These are phyloP conservation scores for Hoplostethus atlanticus DNA, from an alignment of 2,797 vertebrate species.

Conservation along the genomic window DNA sequence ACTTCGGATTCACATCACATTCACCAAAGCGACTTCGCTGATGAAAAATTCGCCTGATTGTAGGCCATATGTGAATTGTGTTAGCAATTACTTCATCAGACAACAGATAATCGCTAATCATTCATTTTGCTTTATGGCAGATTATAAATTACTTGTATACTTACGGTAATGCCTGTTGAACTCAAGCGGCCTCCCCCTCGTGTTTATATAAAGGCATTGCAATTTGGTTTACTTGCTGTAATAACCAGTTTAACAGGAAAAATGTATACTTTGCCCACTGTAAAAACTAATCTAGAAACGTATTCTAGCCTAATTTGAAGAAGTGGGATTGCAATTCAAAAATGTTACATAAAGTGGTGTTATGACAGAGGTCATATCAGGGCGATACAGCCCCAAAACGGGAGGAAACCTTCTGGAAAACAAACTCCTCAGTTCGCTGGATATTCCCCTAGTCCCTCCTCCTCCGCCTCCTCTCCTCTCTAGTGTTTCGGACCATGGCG, in stretches of 20 bases:
- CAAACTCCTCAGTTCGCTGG: conserved; percentile 13
- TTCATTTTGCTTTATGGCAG: background rate
- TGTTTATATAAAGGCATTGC: background rate
- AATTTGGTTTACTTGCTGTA: background rate
- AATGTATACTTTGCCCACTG: no score
- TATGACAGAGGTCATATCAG: no score
- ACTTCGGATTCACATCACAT: no score
- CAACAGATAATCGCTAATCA: background rate
- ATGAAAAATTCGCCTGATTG: no score
- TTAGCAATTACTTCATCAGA: background rate
- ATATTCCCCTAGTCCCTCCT: conserved; percentile 58
- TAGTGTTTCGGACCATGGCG: conserved; percentile 78
- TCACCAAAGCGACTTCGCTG: no score
- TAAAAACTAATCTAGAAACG: background rate
- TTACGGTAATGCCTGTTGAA: conserved; percentile 59
- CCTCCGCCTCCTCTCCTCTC: conserved; percentile 37
- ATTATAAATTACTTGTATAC: background rate
- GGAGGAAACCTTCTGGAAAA: conserved; percentile 39
- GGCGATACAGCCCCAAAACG: no score
- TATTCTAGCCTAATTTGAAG: background rate
- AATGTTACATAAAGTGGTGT: background rate
- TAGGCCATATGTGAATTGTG: no score
- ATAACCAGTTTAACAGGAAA: background rate
- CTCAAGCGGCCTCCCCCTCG: conserved; percentile 20
- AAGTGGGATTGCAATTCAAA: accelerated